Percentiles rank a stretch among this genome's conserved stretches.
Conservation (phyloP, 2,113 vertebrate genomes). For the Leptodactylus fuscus region DNA sequence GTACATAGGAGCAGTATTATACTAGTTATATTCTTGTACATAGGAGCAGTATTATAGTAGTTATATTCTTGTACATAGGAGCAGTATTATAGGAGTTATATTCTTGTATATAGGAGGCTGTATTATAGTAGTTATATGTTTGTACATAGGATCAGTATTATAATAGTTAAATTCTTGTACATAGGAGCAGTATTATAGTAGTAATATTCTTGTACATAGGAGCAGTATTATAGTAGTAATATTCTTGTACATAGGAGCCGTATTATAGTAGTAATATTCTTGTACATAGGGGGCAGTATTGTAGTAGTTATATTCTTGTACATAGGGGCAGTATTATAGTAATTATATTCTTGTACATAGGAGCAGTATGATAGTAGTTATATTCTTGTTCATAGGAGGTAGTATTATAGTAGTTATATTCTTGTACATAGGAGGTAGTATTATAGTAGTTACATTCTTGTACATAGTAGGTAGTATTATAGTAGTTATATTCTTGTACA, state of each 20-base stretch:
- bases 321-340: neutral
- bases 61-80: neutral
- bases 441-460: neutral
- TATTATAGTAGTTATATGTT: conserved; percentile 7
- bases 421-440: neutral
- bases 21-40: neutral
- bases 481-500: conserved; percentile 11
- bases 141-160: neutral
- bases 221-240: too few species aligned
- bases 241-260: too few species aligned
- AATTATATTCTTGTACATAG: conserved; percentile 1
- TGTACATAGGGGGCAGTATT: neutral
- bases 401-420: conserved; percentile 10
- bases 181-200: neutral
- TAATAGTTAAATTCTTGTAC: conserved; percentile 10
- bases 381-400: neutral
- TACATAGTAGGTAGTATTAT: neutral
- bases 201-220: too few species aligned
- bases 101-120: neutral
- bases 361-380: conserved; percentile 7
- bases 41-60: neutral
- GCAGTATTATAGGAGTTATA: conserved; percentile 9
- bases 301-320: neutral
- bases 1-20: neutral
- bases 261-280: too few species aligned